phyloP scores from a whole-genome alignment of 2,797 vertebrate genomes.

The Simalia tracyae region DNA sequence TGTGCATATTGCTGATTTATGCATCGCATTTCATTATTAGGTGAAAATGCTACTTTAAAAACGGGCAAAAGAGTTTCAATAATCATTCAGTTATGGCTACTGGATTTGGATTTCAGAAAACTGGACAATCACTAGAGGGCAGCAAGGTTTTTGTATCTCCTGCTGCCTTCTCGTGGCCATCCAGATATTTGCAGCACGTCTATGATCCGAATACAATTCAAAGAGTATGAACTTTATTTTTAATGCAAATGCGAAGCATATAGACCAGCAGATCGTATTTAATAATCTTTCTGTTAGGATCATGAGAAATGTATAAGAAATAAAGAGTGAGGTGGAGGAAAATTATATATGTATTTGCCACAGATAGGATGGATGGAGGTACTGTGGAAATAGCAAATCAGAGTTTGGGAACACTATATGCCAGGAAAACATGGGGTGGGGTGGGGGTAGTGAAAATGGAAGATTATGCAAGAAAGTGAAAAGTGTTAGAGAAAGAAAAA shows the following conservation, averaged over 20 bases:
- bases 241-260: background rate
- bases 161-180: background rate
- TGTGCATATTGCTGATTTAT: background rate
- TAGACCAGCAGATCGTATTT: background rate
- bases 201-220: background rate
- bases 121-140: background rate
- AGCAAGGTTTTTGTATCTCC: background rate
- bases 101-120: background rate
- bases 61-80: background rate
- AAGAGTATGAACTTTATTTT: background rate
- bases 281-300: background rate
- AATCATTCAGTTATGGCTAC: background rate
- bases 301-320: background rate
- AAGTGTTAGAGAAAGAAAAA: background rate
- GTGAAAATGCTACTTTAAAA: background rate
- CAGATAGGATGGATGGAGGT: background rate
- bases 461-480: background rate
- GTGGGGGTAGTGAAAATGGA: background rate
- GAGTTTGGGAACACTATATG: background rate
- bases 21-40: background rate
- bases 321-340: background rate
- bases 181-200: background rate
- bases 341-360: background rate
- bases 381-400: background rate
- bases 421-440: background rate